Evolutionary conservation across 2,888 invertebrate genomes (phyloP).

Genomic region (Nematopogon swammerdamellus): DNA sequence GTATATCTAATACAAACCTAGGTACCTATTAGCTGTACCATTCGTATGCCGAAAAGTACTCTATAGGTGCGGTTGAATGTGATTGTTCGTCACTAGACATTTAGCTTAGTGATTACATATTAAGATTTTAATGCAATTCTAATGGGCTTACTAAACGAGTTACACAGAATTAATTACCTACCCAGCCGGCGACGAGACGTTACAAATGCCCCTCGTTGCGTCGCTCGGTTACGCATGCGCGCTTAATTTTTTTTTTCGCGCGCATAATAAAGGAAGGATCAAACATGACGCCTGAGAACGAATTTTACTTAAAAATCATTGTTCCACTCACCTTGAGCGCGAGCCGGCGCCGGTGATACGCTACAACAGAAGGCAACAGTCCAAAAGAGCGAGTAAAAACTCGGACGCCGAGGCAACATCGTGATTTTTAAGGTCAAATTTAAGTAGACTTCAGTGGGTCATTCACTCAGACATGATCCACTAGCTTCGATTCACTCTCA

Average conservation of each 20-base stretch:
- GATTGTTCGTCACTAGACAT: no score
- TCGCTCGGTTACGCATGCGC: neutral
- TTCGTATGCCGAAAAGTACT: no score
- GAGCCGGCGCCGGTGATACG: conserved; percentile 18
- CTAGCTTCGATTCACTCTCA: neutral
- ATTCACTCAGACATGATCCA: neutral
- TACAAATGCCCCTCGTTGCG: neutral
- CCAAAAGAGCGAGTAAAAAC: conserved; percentile 31
- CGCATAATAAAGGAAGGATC: conserved; percentile 16
- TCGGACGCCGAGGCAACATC: conserved; percentile 38
- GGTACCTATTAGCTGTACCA: no score
- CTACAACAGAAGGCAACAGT: conserved; percentile 26
- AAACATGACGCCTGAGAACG: conserved; percentile 11
- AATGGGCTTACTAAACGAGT: neutral
- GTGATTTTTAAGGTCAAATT: conserved; percentile 19
- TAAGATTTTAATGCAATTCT: neutral
- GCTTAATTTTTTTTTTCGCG: conserved; percentile 6
- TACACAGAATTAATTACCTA: neutral
- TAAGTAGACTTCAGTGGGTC: neutral
- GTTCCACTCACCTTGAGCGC: conserved; percentile 44
- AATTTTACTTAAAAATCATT: conserved; percentile 15
- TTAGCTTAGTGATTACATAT: no score
- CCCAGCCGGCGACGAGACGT: no score
- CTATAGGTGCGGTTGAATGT: no score
- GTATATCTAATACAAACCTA: no score